Conservation (phyloP, 1,140 invertebrate species). For the Drosophila mayri region DNA sequence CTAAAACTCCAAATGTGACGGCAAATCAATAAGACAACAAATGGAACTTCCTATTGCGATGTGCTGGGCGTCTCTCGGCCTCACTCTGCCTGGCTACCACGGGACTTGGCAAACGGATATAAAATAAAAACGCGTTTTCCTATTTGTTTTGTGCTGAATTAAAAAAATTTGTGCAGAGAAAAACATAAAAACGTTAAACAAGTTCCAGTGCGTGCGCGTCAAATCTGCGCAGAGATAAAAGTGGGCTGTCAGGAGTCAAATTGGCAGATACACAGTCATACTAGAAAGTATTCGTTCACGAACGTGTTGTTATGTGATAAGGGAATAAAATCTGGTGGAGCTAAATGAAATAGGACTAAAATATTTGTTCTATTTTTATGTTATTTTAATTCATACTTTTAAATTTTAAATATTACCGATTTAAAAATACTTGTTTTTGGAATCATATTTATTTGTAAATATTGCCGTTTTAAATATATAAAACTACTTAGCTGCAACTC, state of each 20-base stretch:
- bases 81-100: neutral
- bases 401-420: neutral
- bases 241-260: constrained; percentile 35
- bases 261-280: constrained; percentile 31
- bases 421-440: neutral
- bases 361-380: too few species aligned
- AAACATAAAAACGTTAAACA: constrained; percentile 65
- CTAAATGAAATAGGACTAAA: too few species aligned
- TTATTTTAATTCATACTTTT: neutral
- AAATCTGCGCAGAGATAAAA: constrained; percentile 44
- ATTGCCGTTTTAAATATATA: neutral
- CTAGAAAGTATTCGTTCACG: constrained; percentile 17
- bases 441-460: neutral
- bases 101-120: constrained; percentile 8
- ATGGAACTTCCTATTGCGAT: constrained; percentile 26
- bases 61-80: constrained; percentile 14
- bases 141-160: constrained; percentile 49
- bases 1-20: constrained; percentile 33
- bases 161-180: constrained; percentile 52
- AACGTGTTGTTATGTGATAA: constrained; percentile 1
- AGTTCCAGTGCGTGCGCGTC: constrained; percentile 44
- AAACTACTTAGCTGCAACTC: neutral
- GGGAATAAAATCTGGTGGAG: neutral
- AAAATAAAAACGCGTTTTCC: constrained; percentile 27
- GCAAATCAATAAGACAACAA: constrained; percentile 60